Evolutionary conservation across 1,140 invertebrate species (phyloP), one percentile per base, ranked within the genome.

Genomic region (Grapholita molesta): DNA sequence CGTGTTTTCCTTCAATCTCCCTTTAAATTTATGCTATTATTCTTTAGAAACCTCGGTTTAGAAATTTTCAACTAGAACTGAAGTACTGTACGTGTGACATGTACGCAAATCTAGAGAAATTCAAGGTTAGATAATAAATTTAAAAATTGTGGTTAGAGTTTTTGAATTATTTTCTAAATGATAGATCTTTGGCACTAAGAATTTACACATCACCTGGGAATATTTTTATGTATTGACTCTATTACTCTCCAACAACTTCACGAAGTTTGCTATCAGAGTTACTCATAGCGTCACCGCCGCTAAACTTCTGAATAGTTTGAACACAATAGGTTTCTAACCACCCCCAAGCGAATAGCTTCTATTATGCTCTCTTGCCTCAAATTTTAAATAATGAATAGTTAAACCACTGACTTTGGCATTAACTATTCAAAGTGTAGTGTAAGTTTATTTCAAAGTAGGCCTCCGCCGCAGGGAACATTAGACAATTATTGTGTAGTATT

Each of bases 301-400:
- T 23, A 57, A 57, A 57, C 23, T 57, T 57, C 11, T 57, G 53
- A 57, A 57, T 57, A 57, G 53, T 57, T 57, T 24, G 11, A 57
- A 23, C 24, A 57, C 53, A 57, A 57, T 57, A 15, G 53, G 53
- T 57, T 57, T 57, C 24, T 57, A 61, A 61, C 55, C 24, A 28
- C 55, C 15, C 55, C 53, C 53, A 25, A 28, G 24, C 24, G 53
- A 28, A 57, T 57, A 57, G 24, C 53, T 28, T n/a, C 53, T 57
- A 57, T 57, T 57, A 24, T 57, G 53, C 53, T 28, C 24, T 28
- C 53, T 28, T 25, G 53, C 53, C 21, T 61, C 24, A 61, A 28
- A 25, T 61, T 61, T 61, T 61, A 61, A 61, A 61, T 28, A 30
- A 61, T 61, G 28, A 61, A 32, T 32, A n/a, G 12, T 61, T 61